A percentile compares a stretch with the other conserved stretches of the same genome.
Conservation (phyloP, 2,888 invertebrate species). For the Epirrhoe tristata region DNA sequence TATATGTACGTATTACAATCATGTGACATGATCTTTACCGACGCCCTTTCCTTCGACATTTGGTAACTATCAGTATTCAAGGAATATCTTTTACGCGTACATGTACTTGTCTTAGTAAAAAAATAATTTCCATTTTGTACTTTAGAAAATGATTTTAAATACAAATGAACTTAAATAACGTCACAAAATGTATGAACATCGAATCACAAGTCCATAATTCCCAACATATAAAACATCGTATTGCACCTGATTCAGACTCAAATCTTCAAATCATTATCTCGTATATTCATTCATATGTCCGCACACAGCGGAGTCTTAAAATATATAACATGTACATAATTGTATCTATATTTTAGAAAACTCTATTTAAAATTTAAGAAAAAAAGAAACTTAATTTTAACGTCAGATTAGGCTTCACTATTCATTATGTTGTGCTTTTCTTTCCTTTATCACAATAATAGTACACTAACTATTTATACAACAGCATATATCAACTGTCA, state of each 20-base stretch:
- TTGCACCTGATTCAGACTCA: conserved; percentile 72
- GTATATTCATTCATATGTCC: conserved; percentile 50
- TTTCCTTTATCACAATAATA: conserved; percentile 81
- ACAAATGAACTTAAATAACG: conserved; percentile 49
- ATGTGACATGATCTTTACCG: background rate
- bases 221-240: conserved; percentile 61
- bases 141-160: conserved; percentile 53
- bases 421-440: conserved; percentile 80
- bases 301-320: conserved; percentile 65
- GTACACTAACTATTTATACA: conserved; percentile 74
- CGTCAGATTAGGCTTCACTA: conserved; percentile 80
- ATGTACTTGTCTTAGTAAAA: conserved; percentile 40
- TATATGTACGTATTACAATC: too few relatives aligned
- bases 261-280: conserved; percentile 60
- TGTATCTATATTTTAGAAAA: conserved; percentile 70
- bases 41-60: background rate
- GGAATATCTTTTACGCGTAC: conserved; percentile 19
- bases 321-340: conserved; percentile 61
- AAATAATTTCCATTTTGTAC: conserved; percentile 61
- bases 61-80: conserved; percentile 15
- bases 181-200: conserved; percentile 45
- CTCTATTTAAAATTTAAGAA: conserved; percentile 65
- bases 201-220: conserved; percentile 48
- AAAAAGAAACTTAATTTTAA: conserved; percentile 72
- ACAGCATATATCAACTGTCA: conserved; percentile 69